Base-by-base conservation (phyloP, 2,888 invertebrate species). In the Drosophila barbarae region DNA sequence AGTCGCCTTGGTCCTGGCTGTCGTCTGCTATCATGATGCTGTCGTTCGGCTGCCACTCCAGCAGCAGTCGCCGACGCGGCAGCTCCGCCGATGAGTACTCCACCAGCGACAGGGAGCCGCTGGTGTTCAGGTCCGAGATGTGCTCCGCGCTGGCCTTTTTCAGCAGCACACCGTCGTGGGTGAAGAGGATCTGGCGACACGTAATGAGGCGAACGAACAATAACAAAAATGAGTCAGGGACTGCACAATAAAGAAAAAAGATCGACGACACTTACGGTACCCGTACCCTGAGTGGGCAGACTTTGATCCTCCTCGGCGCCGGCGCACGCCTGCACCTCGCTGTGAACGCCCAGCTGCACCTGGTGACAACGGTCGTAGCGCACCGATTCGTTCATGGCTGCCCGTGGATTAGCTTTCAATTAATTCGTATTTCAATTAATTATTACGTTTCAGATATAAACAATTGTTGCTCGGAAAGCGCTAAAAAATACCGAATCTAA, bases 21-120 rank as follows among this genome's bases (percentile, higher is more conserved):
- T 95, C 95, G 74, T 95, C 94, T 9, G 92, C 91, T 13, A 95
- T 95, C 71, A 95, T 90, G n/a, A 89, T 89, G 60, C 86, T 88
- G 86, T 95, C 95, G 67, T 93, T 93, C 1, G 95, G 95, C 85
- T 94, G 93, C 96, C 96, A 96, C 88, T 96, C 96, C 55, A 96
- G 92, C 73, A 91, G 93, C 69, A 92, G 92, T n/a, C 91, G 91
- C 74, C 89, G 89, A 54, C 77, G 76, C 0, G 84, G 72, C 23
- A 91, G 89, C n/a, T 69, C 66, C 12, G 51, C n/a, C 9, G 51
- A 21, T 8, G 12, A 71, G 69, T 88, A 88, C 53, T 88, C 88
- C 30, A 88, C 84, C 42, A 89, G 64, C 21, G 87, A 88, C 30
- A 89, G 52, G 0, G 89, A 85, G 3, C 89, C 89, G 49, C 89